phyloP scores from a whole-genome alignment of 2,888 invertebrate genomes.

The Drosophila parthenogenetica region DNA sequence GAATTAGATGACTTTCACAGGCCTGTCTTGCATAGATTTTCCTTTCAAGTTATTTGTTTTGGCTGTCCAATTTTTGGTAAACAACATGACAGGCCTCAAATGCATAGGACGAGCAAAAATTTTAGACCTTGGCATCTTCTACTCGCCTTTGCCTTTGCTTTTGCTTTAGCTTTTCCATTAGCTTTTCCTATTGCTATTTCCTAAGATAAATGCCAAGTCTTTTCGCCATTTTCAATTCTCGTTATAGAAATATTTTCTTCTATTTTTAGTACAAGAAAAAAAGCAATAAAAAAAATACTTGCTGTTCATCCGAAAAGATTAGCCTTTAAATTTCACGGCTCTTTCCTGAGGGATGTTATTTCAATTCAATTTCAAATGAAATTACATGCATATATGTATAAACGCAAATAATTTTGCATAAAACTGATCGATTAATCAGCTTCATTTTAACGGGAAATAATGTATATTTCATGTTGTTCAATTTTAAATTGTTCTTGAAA shows the following conservation, averaged over 20 bases:
- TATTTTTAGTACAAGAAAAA: conserved; percentile 48
- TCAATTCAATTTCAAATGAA: conserved; percentile 60
- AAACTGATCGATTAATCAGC: conserved; percentile 31
- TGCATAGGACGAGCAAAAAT: conserved; percentile 27
- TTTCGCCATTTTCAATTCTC: neutral
- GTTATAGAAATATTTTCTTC: conserved; percentile 13
- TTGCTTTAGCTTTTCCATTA: conserved; percentile 39
- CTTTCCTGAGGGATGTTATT: conserved; percentile 39
- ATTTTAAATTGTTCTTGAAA: neutral
- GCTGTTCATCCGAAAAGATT: conserved; percentile 13
- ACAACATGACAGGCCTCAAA: conserved; percentile 55
- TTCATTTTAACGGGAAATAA: neutral
- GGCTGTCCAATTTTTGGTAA: conserved; percentile 63
- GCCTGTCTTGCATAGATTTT: conserved; percentile 51
- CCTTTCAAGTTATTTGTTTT: conserved; percentile 67
- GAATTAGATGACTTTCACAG: conserved; percentile 66
- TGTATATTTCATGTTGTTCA: neutral
- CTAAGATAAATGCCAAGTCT: conserved; percentile 2
- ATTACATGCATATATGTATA: conserved; percentile 41
- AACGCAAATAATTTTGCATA: conserved; percentile 40
- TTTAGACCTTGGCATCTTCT: conserved; percentile 41
- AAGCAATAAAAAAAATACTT: neutral
- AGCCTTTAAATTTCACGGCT: conserved; percentile 25
- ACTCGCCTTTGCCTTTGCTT: conserved; percentile 20
- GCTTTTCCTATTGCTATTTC: conserved; percentile 2